phyloP scores from a whole-genome alignment of 2,888 invertebrate species.

The Cheilosia variabilis region DNA sequence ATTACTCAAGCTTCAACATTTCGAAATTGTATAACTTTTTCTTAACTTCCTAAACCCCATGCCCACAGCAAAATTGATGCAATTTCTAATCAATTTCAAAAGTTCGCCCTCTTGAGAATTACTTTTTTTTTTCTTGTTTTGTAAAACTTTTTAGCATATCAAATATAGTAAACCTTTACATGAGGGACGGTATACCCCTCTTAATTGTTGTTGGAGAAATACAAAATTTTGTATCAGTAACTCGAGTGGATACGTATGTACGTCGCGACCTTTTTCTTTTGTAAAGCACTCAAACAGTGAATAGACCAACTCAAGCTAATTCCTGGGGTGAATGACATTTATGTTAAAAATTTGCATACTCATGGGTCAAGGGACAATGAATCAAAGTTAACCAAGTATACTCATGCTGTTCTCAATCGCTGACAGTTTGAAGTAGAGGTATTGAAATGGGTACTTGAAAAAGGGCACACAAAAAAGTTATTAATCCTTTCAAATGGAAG shows the following conservation, averaged over 20 bases:
- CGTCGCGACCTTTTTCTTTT: conserved; percentile 43
- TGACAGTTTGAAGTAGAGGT: conserved; percentile 46
- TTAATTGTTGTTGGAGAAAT: conserved; percentile 43
- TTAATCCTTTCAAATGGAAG: conserved; percentile 55
- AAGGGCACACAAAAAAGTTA: conserved; percentile 19
- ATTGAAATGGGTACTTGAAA: conserved; percentile 30
- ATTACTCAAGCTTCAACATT: conserved; percentile 17
- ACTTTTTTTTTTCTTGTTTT: neutral
- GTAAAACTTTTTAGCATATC: neutral
- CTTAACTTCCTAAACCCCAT: conserved; percentile 11
- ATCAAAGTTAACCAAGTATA: conserved; percentile 58
- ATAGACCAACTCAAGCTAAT: conserved; percentile 46
- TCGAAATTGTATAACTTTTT: conserved; percentile 21
- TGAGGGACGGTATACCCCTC: neutral
- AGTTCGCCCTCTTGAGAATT: conserved; percentile 27
- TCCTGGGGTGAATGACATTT: conserved; percentile 53
- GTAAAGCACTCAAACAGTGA: conserved; percentile 14
- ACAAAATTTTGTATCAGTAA: conserved; percentile 42
- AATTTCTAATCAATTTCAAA: conserved; percentile 61
- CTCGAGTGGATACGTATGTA: conserved; percentile 43
- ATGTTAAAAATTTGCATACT: conserved; percentile 45
- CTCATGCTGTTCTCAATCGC: conserved; percentile 20
- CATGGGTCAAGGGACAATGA: conserved; percentile 65
- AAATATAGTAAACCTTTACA: neutral
- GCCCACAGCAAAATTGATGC: conserved; percentile 33